A percentile compares a stretch with the other conserved stretches of the same genome.
These are phyloP conservation scores for Drosophila pseudotalamancana DNA, from an alignment of 2,888 invertebrate genomes.

Conservation along the genomic window DNA sequence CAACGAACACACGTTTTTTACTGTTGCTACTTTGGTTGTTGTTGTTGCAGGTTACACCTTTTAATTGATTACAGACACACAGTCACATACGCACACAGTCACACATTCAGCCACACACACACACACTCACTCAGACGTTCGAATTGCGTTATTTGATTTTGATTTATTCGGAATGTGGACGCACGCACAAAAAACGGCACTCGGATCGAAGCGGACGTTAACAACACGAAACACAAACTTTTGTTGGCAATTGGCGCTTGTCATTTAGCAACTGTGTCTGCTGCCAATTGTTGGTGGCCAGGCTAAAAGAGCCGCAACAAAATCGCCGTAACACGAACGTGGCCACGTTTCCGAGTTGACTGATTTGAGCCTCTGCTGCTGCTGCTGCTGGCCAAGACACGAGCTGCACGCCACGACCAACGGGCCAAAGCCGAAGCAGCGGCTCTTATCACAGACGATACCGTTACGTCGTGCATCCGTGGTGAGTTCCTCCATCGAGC, in stretches of 20 bases:
- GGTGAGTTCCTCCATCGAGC: conserved; percentile 35
- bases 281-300: conserved; percentile 56
- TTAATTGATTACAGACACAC: conserved; percentile 28
- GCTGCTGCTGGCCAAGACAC: conserved; percentile 43
- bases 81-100: conserved; percentile 9
- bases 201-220: conserved; percentile 20
- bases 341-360: conserved; percentile 84
- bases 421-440: conserved; percentile 11
- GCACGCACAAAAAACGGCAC: conserved; percentile 9
- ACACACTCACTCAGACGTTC: conserved; percentile 22
- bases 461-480: conserved; percentile 26
- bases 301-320: conserved; percentile 62
- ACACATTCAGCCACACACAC: neutral
- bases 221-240: conserved; percentile 23
- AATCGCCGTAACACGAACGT: conserved; percentile 79
- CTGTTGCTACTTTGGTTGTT: conserved; percentile 15
- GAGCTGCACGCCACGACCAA: conserved; percentile 47
- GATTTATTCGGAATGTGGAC: conserved; percentile 17
- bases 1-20: conserved; percentile 17
- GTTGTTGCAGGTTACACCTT: conserved; percentile 35
- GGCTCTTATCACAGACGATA: conserved; percentile 59
- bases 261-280: conserved; percentile 26
- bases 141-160: conserved; percentile 33
- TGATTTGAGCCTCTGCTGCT: conserved; percentile 71
- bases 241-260: conserved; percentile 39